Base-by-base conservation (phyloP, 2,113 vertebrate species). In the Clinocottus analis region DNA sequence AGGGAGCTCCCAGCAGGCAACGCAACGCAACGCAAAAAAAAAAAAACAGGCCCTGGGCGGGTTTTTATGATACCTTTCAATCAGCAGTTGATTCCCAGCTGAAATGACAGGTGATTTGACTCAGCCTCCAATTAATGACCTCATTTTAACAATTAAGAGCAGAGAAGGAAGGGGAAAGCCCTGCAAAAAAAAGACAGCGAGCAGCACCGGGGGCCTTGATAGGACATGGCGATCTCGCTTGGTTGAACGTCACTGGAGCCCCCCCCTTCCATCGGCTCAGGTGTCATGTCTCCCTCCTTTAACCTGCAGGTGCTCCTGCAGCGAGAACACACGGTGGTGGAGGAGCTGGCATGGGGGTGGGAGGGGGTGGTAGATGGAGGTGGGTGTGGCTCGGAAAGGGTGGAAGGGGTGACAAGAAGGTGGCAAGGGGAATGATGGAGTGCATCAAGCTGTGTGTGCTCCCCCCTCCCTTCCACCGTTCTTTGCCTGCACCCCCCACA, bases 41-140 rank as follows among this genome's bases (percentile, higher is more conserved):
- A 2, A 53, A 53, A 86, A 87, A 69, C 87, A 86, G 84, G 87
- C 83, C 90, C 84, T 90, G 77, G 90, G 90, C 88, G 75, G 82
- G 66, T 85, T 93, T 94, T 93, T 90, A 91, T 93, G 91, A 94
- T 94, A 93, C 94, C 93, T 94, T 94, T 94, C 94, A 94, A 93
- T 95, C 93, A 92, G 87, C 33, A 16, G 59, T 63, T 75, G 77
- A 92, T 89, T 94, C 92, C 93, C 93, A 86, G 87, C 77, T 91
- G 90, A 93, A 92, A 90, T 93, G 91, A 92, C 92, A 94, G 92
- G 92, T 94, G 92, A 94, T 94, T 94, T 90, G 89, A 91, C 88
- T 92, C 82, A 89, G 82, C 71, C 92, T 94, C 78, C 89, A 94
- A 93, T 95, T 95, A 95, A 93, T 94, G 92, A 93, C 89, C 92